Base-by-base conservation (phyloP, 2,113 vertebrate species). In the Brachyhypopomus gauderio region DNA sequence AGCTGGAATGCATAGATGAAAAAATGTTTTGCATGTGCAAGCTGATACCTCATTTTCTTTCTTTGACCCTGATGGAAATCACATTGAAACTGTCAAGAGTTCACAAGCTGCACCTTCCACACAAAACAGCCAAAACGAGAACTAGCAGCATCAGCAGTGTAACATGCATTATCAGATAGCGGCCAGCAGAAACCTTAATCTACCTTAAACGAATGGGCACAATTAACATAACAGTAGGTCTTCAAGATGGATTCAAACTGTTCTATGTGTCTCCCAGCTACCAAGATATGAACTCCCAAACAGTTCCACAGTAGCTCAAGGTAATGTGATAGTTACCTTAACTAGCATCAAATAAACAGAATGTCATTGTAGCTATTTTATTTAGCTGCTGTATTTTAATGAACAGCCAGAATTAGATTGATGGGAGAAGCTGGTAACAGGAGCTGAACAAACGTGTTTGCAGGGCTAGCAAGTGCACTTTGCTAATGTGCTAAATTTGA, bases 401-500 rank as follows among this genome's bases (percentile, higher is more conserved):
- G 85, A 85, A 70, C 59, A 72, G 58, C 71, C 56, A 25, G 27
- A 58, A 86, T 70, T 36, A 74, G 71, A 72, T 63, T 81, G 19
- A 87, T 23, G 58, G 45, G 41, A 70, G n/a, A 34, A 23, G 7
- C 16, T 72, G 79, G 84, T 86, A 83, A 88, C 70, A 75, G 71
- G 81, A 86, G 82, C 82, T 74, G 72, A 55, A 82, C 56, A 75
- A 75, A 79, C 34, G 85, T 75, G 85, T 86, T 84, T 89, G 80
- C 84, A 85, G 85, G 82, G 84, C 76, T 83, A 82, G 78, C 62
- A 75, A 45, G 67, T 72, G 88, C 83, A 76, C 85, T 88, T 89
- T 92, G 92, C 91, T 91, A 91, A 93, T 85, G 83, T 83, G 88
- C 72, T 88, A 75, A 91, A 88, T 93, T 84, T 75, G 91, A 90